Evolutionary conservation across 2,113 vertebrate species (phyloP).

Genomic region (Dasypus novemcinctus): DNA sequence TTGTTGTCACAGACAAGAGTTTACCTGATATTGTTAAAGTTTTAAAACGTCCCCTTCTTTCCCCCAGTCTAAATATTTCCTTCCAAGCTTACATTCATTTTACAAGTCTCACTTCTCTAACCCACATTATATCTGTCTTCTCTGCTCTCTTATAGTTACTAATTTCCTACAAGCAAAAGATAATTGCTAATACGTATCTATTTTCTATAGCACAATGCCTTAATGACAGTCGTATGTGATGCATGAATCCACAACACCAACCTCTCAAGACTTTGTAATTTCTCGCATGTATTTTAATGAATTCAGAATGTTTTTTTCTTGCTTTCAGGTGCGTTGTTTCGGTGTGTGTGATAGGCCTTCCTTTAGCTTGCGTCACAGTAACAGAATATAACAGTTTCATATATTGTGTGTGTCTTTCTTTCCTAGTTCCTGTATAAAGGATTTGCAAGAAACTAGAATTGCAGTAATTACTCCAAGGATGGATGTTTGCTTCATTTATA

Average conservation of each 20-base stretch:
- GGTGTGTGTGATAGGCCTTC: background rate
- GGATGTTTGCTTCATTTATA: constrained; percentile 15
- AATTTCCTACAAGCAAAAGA: constrained; percentile 4
- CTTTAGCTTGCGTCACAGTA: background rate
- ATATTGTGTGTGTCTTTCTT: background rate
- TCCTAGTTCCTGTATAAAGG: background rate
- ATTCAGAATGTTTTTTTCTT: background rate
- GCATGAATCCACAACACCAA: background rate
- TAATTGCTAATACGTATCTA: background rate
- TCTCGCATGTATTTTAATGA: background rate
- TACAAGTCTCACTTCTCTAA: background rate
- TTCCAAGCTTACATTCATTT: background rate
- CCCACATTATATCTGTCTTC: background rate
- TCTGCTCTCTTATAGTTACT: background rate
- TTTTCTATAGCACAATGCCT: background rate
- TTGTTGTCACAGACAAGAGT: background rate
- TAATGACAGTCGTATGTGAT: background rate
- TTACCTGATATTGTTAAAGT: background rate
- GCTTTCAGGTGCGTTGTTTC: background rate
- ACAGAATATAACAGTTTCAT: background rate
- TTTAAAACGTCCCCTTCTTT: background rate
- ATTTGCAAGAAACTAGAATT: background rate
- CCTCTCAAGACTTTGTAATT: background rate
- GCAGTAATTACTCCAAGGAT: background rate
- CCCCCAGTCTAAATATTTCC: background rate